Conservation (phyloP, 92 coral and sea anemone species). For the Siderastrea radians region DNA sequence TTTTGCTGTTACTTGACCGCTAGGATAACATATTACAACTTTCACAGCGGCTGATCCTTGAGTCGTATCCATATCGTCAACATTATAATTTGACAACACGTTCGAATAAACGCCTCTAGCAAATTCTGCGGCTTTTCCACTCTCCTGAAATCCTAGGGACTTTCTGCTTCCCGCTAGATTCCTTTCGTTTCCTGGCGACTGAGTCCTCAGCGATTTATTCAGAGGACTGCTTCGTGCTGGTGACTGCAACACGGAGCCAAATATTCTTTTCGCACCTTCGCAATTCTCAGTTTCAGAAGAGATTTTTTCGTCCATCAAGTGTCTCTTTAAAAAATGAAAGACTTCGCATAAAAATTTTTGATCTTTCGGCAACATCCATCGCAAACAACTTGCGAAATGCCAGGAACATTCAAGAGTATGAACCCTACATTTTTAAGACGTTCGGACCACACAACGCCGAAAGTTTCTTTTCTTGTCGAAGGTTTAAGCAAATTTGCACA, state of each 20-base stretch:
- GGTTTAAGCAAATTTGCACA: constrained; percentile 49
- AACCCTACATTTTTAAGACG: constrained; percentile 5
- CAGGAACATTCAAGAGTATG: constrained; percentile 1
- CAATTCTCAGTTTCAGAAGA: not conserved
- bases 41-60: constrained; percentile 7
- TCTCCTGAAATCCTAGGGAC: not conserved
- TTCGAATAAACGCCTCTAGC: not conserved
- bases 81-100: not conserved
- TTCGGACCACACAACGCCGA: constrained; percentile 31
- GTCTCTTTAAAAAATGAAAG: not conserved
- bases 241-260: no score
- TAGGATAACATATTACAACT: constrained; percentile 40
- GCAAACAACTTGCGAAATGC: constrained; percentile 41
- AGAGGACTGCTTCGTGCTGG: not conserved
- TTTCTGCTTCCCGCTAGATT: not conserved
- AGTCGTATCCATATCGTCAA: constrained; percentile 28
- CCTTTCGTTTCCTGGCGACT: not conserved
- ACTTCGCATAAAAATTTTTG: constrained; percentile 4
- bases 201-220: not conserved
- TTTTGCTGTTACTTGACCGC: constrained; percentile 39
- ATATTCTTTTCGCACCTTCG: constrained; percentile 5
- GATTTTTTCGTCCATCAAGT: not conserved
- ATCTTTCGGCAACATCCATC: constrained; percentile 43
- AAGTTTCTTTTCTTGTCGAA: constrained; percentile 42
- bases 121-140: not conserved